Conservation (phyloP, 2,113 vertebrate genomes). For the Emydocephalus ijimae region DNA sequence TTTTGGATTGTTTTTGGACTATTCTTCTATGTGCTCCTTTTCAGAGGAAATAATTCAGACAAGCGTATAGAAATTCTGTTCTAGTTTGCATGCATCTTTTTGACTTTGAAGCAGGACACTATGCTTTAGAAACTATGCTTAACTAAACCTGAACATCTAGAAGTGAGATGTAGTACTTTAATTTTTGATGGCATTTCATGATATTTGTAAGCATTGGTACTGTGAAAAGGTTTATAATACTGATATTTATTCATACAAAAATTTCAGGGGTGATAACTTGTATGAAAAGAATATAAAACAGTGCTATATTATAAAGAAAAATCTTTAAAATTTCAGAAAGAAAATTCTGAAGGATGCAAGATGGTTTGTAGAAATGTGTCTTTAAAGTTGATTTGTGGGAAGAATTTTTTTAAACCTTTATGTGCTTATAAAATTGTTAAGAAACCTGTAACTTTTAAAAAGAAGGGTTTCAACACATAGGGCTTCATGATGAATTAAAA, state of each 20-base stretch:
- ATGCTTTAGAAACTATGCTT: neutral
- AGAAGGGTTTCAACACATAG: neutral
- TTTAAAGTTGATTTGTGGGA: neutral
- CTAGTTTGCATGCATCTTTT: neutral
- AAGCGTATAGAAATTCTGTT: neutral
- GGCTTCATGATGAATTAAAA: neutral
- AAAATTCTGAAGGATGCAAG: neutral
- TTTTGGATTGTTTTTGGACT: neutral
- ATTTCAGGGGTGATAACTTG: neutral
- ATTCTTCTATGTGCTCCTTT: neutral
- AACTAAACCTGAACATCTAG: neutral
- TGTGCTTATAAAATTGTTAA: neutral
- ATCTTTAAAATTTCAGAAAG: neutral
- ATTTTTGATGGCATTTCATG: neutral
- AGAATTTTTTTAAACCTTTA: neutral
- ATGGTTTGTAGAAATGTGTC: neutral
- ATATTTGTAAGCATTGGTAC: neutral
- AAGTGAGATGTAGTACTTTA: neutral
- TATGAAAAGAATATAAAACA: neutral
- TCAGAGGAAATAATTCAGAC: neutral
- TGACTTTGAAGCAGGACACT: neutral
- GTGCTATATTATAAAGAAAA: neutral
- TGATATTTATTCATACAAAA: neutral
- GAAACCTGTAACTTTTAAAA: neutral
- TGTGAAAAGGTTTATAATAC: neutral